Conservation (phyloP, 1,140 invertebrate species). For the Lepidurus arcticus region DNA sequence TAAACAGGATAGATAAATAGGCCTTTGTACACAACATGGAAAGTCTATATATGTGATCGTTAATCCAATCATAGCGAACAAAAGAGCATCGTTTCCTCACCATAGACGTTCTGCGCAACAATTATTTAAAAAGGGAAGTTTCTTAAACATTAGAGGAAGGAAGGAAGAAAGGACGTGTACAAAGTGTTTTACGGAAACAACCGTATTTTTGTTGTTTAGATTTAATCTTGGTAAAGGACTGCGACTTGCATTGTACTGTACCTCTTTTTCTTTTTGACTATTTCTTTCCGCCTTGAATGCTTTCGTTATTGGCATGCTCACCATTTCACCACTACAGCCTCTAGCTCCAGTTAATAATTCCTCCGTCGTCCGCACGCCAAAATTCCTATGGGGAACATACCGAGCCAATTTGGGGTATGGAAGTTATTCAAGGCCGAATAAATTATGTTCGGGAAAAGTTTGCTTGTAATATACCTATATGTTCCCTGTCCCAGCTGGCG, state of each 20-base stretch:
- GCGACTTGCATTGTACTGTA: background rate
- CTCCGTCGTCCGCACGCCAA: background rate
- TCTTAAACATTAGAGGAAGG: background rate
- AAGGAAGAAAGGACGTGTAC: background rate
- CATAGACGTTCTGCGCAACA: background rate
- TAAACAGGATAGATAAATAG: background rate
- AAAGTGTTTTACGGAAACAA: background rate
- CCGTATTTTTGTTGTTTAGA: background rate
- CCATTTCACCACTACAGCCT: background rate
- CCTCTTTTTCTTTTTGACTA: background rate
- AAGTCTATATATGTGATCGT: background rate
- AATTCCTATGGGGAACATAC: background rate
- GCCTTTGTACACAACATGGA: conserved; percentile 14
- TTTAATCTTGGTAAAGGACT: background rate
- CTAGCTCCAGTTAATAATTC: background rate
- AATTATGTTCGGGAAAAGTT: background rate
- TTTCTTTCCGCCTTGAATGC: background rate
- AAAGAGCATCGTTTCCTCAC: background rate
- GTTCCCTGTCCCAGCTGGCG: conserved; percentile 15
- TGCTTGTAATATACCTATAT: background rate
- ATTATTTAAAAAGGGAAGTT: background rate
- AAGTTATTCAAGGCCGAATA: background rate
- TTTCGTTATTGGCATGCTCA: background rate
- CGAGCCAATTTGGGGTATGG: background rate
- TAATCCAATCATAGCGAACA: background rate